These are phyloP conservation scores for Forbesichthys agassizii DNA, from an alignment of 2,113 vertebrate species.

Conservation along the genomic window DNA sequence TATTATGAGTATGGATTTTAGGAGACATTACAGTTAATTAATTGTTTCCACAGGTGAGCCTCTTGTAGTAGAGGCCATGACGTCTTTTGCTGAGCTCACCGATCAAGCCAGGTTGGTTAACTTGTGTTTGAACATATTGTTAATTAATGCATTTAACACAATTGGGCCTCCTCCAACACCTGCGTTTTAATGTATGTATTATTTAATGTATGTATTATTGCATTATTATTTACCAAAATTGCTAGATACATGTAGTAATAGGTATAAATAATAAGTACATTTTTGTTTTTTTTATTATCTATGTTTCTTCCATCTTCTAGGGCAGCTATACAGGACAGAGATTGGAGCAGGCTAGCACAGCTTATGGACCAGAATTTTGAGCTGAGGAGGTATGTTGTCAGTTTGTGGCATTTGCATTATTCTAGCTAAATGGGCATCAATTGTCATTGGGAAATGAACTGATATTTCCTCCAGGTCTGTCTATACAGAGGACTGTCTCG, in stretches of 20 bases:
- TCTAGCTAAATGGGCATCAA: not conserved
- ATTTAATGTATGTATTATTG: too few species aligned
- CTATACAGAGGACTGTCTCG: constrained; percentile 79
- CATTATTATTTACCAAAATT: too few species aligned
- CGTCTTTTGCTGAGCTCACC: constrained; percentile 77
- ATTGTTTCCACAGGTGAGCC: constrained; percentile 67
- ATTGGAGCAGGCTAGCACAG: constrained; percentile 75
- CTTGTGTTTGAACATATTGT: not conserved
- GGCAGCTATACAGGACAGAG: constrained; percentile 58
- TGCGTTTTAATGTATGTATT: too few species aligned
- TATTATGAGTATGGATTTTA: too few species aligned
- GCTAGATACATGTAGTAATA: too few species aligned
- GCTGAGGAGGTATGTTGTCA: constrained; percentile 68
- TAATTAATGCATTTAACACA: not conserved
- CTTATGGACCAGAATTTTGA: constrained; percentile 84
- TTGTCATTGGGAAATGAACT: not conserved
- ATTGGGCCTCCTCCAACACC: not conserved
- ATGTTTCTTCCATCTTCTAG: constrained; percentile 41
- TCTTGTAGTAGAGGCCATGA: constrained; percentile 78
- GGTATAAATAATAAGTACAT: too few species aligned
- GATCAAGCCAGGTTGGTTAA: constrained; percentile 77
- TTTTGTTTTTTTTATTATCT: not conserved
- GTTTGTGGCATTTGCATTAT: not conserved
- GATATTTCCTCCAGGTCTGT: constrained; percentile 64
- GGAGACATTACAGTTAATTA: not conserved